phyloP scores from a whole-genome alignment of 2,113 vertebrate species.

The Nyctibius bracteatus region DNA sequence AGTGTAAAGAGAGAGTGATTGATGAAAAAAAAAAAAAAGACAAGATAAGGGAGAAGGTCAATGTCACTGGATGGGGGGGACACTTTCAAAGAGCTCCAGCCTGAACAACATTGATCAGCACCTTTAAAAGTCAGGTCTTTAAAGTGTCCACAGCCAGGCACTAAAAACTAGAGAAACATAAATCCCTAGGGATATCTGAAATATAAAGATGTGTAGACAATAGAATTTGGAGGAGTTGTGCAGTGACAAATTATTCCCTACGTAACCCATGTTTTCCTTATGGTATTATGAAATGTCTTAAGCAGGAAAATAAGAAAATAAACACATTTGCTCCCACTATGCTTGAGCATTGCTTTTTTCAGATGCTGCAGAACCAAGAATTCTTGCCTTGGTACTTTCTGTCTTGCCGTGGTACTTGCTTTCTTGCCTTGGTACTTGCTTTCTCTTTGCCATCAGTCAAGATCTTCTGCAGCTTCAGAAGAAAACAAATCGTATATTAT shows the following conservation, averaged over 20 bases:
- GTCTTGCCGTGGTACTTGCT: neutral
- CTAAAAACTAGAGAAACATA: neutral
- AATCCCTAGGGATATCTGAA: neutral
- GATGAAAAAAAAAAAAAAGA: neutral
- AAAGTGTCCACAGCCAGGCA: neutral
- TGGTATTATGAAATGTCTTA: neutral
- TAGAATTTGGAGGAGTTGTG: neutral
- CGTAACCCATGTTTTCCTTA: neutral
- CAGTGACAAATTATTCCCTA: neutral
- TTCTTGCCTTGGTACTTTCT: no score
- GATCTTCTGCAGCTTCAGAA: neutral
- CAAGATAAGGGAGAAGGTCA: neutral
- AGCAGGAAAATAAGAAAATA: neutral
- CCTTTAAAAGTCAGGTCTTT: neutral
- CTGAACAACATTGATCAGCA: neutral
- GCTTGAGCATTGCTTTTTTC: neutral
- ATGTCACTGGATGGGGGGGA: neutral
- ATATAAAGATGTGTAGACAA: neutral
- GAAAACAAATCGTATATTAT: accelerated
- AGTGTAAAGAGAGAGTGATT: neutral
- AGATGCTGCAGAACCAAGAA: neutral
- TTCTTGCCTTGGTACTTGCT: neutral
- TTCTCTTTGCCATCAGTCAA: neutral
- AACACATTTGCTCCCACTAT: neutral
- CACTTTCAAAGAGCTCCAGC: neutral